Evolutionary conservation across 2,888 invertebrate species (phyloP), one percentile per base, ranked within the genome.

Genomic region (Drosophila subsilvestris): DNA sequence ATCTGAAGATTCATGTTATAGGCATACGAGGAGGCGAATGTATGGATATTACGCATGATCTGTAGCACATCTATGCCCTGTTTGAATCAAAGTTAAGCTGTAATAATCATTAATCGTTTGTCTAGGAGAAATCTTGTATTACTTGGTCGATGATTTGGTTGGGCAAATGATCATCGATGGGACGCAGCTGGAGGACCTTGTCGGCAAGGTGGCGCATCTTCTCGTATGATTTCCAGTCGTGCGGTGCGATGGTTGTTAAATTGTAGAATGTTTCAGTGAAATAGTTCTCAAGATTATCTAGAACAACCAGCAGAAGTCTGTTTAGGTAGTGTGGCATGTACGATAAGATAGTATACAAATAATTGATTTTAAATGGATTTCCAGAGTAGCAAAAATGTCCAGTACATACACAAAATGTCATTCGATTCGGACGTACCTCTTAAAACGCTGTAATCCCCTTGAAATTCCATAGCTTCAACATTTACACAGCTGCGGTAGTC

Each of bases 1-100:
- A 98, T 96, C 93, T 99, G 99, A 86, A 97, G 97, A 90, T 98
- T 98, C 79, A 99, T 94, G 92, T 99, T 99, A 92, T 99, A 99
- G 20, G 96, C 93, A 92, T 98, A 99, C 88, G 96, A 96, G 0
- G 97, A 95, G 12, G 99, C 98, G 92, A 99, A 99, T 54, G 97
- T 95, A 86, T 98, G 96, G 72, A 99, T 97, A 90, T 99, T 98
- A 47, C 98, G 94, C 97, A 99, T 99, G 67, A 99, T 98, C 93
- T 98, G 98, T 65, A 99, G 93, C 0, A 99, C 97, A 93, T 99
- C 99, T 62, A 99, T 93, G 12, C 99, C 99, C 94, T 95, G 69
- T 20, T n/a, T 81, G 27, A 56, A 45, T 44, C 3, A 8, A 14
- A 20, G 2, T 1, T 7, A 7, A 6, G 12, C n/a, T 0, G 2